phyloP scores from a whole-genome alignment of 2,888 invertebrate species.

The Lysandra bellargus region DNA sequence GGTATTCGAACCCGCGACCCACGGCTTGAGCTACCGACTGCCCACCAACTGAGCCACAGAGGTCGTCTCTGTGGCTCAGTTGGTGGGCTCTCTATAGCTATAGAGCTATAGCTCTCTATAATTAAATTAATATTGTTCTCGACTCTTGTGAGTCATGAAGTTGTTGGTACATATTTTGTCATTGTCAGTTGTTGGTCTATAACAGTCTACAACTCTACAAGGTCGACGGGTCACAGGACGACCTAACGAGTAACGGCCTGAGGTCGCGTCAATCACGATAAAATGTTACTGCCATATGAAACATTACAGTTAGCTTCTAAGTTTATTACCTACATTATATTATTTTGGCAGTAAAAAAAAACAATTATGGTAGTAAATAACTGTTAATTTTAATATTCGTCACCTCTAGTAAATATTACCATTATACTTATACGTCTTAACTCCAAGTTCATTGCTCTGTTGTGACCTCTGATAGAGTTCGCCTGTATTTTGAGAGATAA shows the following conservation, averaged over 20 bases:
- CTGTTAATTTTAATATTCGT: background rate
- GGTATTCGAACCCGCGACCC: too few species aligned
- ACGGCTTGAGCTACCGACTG: too few species aligned
- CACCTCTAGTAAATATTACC: background rate
- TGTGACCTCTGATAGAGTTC: background rate
- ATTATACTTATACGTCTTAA: background rate
- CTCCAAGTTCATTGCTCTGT: background rate
- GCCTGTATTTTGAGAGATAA: background rate
- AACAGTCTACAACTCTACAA: background rate
- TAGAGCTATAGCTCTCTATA: background rate
- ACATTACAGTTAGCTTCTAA: background rate
- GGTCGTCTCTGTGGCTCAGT: too few species aligned
- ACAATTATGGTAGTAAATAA: background rate
- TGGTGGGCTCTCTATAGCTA: too few species aligned
- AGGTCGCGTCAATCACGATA: background rate
- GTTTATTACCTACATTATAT: background rate
- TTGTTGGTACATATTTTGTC: background rate
- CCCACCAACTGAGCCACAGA: too few species aligned
- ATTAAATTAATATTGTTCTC: background rate
- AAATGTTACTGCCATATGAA: background rate
- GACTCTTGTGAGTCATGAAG: background rate
- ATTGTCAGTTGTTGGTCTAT: background rate
- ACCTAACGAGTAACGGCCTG: background rate
- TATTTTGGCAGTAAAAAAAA: background rate
- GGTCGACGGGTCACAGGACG: slow-evolving; percentile 6